A percentile compares a stretch with the other conserved stretches of the same genome.
These are phyloP conservation scores for Dioctria rufipes DNA, from an alignment of 2,888 invertebrate genomes.

Conservation along the genomic window DNA sequence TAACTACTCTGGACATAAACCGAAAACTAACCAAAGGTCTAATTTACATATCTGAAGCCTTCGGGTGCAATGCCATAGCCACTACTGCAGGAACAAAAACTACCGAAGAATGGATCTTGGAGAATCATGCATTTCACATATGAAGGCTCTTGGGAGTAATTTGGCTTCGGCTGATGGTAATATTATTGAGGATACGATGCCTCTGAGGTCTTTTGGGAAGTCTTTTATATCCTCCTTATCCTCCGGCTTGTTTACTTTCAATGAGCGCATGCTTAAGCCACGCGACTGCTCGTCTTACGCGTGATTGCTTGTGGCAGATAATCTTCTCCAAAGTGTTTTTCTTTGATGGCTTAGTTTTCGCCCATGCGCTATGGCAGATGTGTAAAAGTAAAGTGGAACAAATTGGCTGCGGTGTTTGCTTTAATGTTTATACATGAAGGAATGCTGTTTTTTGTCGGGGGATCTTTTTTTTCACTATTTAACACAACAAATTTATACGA, in stretches of 20 bases:
- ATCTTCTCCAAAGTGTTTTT: constrained; percentile 50
- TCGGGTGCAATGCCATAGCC: constrained; percentile 52
- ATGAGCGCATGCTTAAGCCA: constrained; percentile 52
- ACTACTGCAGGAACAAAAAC: constrained; percentile 47
- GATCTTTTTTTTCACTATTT: too few relatives aligned
- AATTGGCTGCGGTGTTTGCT: constrained; percentile 36
- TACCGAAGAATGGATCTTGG: constrained; percentile 38
- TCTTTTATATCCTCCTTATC: constrained; percentile 21
- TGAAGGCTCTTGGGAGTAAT: constrained; percentile 41
- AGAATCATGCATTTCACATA: constrained; percentile 41
- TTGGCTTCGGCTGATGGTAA: constrained; percentile 4
- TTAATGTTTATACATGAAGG: neutral
- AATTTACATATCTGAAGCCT: constrained; percentile 57
- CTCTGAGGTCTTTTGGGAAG: constrained; percentile 42
- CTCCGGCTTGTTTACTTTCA: constrained; percentile 37
- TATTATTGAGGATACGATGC: constrained; percentile 42
- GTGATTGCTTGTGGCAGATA: constrained; percentile 59
- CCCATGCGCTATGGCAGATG: constrained; percentile 16
- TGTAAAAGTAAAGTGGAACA: constrained; percentile 43
- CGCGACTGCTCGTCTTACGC: constrained; percentile 57
- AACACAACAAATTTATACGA: too few relatives aligned
- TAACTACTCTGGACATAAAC: constrained; percentile 23
- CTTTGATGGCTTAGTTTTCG: constrained; percentile 46
- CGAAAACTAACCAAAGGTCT: constrained; percentile 52
- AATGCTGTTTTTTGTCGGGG: too few relatives aligned